A percentile compares a stretch with the other conserved stretches of the same genome.
Evolutionary conservation across 2,113 vertebrate genomes (phyloP).

Genomic region (Harpagus bidentatus): DNA sequence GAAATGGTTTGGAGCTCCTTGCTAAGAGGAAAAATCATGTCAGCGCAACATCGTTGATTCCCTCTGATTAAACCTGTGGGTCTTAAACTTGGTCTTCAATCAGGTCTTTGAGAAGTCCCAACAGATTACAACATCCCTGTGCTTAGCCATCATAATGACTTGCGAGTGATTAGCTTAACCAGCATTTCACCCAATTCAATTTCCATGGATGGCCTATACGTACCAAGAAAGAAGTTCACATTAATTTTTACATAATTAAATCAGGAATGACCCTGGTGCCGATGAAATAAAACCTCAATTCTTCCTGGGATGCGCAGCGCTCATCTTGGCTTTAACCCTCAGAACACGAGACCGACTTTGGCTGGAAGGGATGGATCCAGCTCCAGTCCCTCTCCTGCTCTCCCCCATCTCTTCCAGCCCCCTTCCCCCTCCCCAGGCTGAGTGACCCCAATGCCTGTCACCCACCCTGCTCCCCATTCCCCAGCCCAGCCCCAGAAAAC

Average conservation of each 20-base stretch:
- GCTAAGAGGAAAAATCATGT: background rate
- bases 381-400: background rate
- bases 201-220: slow-evolving; percentile 47
- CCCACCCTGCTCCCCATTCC: background rate
- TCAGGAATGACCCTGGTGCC: slow-evolving; percentile 49
- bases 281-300: slow-evolving; percentile 47
- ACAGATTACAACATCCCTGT: slow-evolving; percentile 21
- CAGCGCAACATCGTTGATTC: background rate
- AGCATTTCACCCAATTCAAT: slow-evolving; percentile 56
- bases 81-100: slow-evolving; percentile 30
- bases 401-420: background rate
- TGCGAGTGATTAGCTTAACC: slow-evolving; percentile 50
- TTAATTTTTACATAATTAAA: slow-evolving; percentile 70
- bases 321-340: background rate
- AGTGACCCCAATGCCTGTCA: fast-evolving
- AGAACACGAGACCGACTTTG: background rate
- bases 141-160: slow-evolving; percentile 46
- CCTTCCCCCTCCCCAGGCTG: fast-evolving
- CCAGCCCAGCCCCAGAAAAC: background rate
- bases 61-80: background rate
- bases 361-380: background rate
- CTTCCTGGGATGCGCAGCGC: background rate
- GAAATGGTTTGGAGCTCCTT: fast-evolving
- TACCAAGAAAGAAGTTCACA: slow-evolving; percentile 32
- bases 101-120: slow-evolving; percentile 46